Evolutionary conservation across 2,113 vertebrate species (phyloP).

Genomic region (Delphinapterus leucas): DNA sequence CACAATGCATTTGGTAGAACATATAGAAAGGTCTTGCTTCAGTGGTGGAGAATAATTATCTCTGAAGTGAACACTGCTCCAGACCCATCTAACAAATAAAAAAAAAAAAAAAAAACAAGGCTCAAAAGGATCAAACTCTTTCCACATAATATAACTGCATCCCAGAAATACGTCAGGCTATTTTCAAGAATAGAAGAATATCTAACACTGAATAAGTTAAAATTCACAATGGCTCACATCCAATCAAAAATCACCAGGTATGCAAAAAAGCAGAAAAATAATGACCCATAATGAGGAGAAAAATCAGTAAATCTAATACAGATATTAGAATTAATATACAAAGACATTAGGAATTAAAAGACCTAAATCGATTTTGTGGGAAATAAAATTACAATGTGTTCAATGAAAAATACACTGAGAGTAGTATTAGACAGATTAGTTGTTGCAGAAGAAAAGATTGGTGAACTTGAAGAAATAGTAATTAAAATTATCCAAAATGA

Average conservation of each 20-base stretch:
- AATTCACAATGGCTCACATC: background rate
- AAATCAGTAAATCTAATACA: background rate
- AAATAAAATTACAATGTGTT: background rate
- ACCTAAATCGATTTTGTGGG: background rate
- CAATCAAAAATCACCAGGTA: background rate
- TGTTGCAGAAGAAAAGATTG: background rate
- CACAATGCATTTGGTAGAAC: background rate
- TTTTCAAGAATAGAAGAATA: background rate
- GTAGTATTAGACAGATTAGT: background rate
- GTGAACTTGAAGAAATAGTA: background rate
- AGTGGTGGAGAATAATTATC: background rate
- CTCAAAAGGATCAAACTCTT: background rate
- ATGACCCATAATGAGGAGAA: background rate
- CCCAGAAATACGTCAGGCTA: background rate
- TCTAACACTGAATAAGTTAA: background rate
- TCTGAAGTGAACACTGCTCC: background rate
- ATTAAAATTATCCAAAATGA: conserved; percentile 21
- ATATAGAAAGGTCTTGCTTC: background rate
- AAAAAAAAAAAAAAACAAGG: background rate
- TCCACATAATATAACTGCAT: background rate
- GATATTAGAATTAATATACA: background rate
- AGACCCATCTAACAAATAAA: background rate
- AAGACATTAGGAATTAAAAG: background rate
- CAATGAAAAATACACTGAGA: background rate
- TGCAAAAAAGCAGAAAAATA: background rate